A percentile compares a stretch with the other conserved stretches of the same genome.
Conservation (phyloP, 2,113 vertebrate species). For the Pionites leucogaster region DNA sequence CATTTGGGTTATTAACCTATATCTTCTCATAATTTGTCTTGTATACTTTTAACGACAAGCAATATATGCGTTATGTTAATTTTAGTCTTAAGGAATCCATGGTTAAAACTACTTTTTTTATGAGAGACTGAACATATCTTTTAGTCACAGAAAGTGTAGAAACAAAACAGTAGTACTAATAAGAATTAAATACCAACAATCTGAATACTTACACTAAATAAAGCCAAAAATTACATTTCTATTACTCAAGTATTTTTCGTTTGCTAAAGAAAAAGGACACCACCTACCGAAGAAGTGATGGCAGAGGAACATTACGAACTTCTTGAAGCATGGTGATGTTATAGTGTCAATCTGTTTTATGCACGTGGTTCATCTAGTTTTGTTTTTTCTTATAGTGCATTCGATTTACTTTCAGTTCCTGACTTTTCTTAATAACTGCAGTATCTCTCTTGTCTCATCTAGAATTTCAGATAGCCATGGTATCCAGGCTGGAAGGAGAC, state of each 20-base stretch:
- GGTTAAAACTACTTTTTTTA: neutral
- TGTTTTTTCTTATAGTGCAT: neutral
- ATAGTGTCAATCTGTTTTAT: neutral
- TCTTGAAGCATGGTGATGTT: neutral
- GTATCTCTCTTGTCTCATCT: neutral
- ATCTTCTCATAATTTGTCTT: neutral
- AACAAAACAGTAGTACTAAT: neutral
- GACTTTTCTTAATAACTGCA: neutral
- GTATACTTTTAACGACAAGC: neutral
- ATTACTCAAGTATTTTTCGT: neutral
- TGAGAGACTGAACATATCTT: neutral
- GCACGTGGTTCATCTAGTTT: neutral
- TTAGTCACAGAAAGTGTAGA: neutral
- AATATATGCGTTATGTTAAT: neutral
- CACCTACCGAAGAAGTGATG: neutral
- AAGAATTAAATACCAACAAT: neutral
- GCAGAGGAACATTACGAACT: neutral
- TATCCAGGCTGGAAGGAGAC: neutral
- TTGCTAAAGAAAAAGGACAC: neutral
- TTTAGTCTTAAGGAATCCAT: neutral
- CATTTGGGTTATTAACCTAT: neutral
- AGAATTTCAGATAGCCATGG: neutral
- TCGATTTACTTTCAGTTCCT: neutral
- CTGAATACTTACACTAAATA: neutral
- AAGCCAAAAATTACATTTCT: neutral